These are phyloP conservation scores for Gymnobelideus leadbeateri DNA, from an alignment of 2,113 vertebrate species.

Conservation along the genomic window DNA sequence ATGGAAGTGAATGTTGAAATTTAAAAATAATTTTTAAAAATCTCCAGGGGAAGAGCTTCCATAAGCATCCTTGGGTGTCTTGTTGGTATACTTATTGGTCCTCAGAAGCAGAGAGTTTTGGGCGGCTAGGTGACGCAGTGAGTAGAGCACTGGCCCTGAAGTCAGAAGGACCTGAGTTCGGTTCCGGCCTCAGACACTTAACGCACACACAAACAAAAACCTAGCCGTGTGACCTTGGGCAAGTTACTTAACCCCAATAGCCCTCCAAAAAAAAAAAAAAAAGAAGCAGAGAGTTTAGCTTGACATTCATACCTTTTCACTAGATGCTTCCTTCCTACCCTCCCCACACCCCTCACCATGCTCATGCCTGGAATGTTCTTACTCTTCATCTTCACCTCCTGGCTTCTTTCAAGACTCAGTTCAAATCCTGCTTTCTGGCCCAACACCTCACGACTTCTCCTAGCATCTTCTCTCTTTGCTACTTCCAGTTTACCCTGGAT, in stretches of 20 bases:
- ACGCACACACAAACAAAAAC: too few species aligned
- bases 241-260: too few species aligned
- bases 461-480: not conserved
- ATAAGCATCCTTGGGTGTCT: constrained; percentile 42
- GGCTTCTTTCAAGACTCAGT: not conserved
- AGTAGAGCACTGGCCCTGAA: too few species aligned
- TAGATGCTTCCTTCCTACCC: not conserved
- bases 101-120: constrained; percentile 59
- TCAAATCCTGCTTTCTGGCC: not conserved
- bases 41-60: constrained; percentile 37
- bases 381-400: not conserved
- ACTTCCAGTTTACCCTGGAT: not conserved
- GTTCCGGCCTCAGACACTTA: too few species aligned
- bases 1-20: too few species aligned
- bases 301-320: constrained; percentile 41
- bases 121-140: too few species aligned
- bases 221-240: too few species aligned
- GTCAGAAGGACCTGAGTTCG: too few species aligned
- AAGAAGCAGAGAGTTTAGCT: constrained; percentile 57
- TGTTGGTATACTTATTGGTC: constrained; percentile 54
- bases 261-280: too few species aligned
- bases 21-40: not conserved
- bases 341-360: not conserved
- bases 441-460: not conserved
- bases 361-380: not conserved